Evolutionary conservation across 1,140 invertebrate genomes (phyloP), one percentile per base, ranked within the genome.

Genomic region (Apis laboriosa): DNA sequence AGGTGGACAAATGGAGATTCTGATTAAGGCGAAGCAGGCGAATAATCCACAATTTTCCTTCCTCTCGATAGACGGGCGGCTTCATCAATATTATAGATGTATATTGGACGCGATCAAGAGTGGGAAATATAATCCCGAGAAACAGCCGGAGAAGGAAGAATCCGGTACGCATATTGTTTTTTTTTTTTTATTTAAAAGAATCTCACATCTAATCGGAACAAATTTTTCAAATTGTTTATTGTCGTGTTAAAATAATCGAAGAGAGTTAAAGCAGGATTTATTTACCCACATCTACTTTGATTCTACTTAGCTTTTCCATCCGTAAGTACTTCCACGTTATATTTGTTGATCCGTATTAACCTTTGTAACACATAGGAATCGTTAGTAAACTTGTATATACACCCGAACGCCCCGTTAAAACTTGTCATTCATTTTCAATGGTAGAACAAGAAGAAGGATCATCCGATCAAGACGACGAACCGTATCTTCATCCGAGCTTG

Each of bases 1-100:
- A 93, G 99, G 99, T 1, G 95, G 96, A 55, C 99, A 99, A 94
- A 99, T 99, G 98, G 99, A 99, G 94, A 99, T 99, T 76, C 95
- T 99, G 0, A 97, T 99, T 77, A 99, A 99, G 94, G 97, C 98
- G 13, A 99, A 99, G 94, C 99, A 99, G 93, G 95, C 97, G 0
- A 96, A 97, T 87, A 99, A 99, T 95, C 95, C 96, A 4, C 98
- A 99, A 93, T 99, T 99, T 94, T 95, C 97, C 72, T 99, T 99
- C 94, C 95, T 99, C 28, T 97, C 97, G 63, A 98, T 98, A 92
- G 97, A 98, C 85, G 96, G 97, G 80, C 90, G 94, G 0, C 94
- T 99, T 24, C 96, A 99, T 95, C 96, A 96, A 2, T 99, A 99
- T 94, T 99, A 99, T 93, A 97, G 97, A 86, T 96, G 97, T 91